Evolutionary conservation across 2,888 invertebrate genomes (phyloP).

Genomic region (Ormyrus rosae): DNA sequence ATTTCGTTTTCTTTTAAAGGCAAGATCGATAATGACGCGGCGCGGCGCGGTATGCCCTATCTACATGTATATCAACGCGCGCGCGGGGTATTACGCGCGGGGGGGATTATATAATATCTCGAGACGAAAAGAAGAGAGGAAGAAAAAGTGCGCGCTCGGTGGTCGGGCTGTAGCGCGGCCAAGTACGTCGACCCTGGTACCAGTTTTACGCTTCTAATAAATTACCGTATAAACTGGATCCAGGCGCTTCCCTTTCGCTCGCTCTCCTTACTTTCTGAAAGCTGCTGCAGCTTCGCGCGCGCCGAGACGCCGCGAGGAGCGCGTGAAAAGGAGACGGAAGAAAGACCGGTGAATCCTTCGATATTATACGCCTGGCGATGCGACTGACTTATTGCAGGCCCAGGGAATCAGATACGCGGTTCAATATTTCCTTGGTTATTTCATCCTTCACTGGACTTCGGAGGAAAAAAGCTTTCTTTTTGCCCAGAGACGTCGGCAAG

Average conservation of each 20-base stretch:
- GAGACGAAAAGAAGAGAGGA: slow-evolving; percentile 50
- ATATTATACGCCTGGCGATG: slow-evolving; percentile 66
- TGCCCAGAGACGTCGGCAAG: too few relatives aligned
- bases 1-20: too few relatives aligned
- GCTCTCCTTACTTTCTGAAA: neutral
- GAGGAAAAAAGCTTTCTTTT: neutral
- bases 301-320: slow-evolving; percentile 10
- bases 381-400: slow-evolving; percentile 62
- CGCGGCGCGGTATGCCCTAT: too few relatives aligned
- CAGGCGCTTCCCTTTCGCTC: slow-evolving; percentile 43
- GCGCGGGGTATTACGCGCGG: neutral
- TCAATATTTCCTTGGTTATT: slow-evolving; percentile 67
- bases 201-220: slow-evolving; percentile 69
- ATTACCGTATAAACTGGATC: slow-evolving; percentile 70
- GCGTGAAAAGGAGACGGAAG: slow-evolving; percentile 57
- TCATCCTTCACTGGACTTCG: slow-evolving; percentile 64
- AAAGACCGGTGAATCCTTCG: slow-evolving; percentile 69
- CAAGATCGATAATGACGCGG: too few relatives aligned
- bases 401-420: slow-evolving; percentile 67
- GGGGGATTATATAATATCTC: slow-evolving; percentile 36
- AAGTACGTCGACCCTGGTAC: slow-evolving; percentile 61
- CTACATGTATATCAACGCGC: too few relatives aligned
- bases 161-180: slow-evolving; percentile 53
- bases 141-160: slow-evolving; percentile 49
- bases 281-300: neutral